Percentiles rank a stretch among this genome's conserved stretches.
These are phyloP conservation scores for Mesocentrotus franciscanus DNA, from an alignment of 53 echinoderm and acorn worm species.

Conservation along the genomic window DNA sequence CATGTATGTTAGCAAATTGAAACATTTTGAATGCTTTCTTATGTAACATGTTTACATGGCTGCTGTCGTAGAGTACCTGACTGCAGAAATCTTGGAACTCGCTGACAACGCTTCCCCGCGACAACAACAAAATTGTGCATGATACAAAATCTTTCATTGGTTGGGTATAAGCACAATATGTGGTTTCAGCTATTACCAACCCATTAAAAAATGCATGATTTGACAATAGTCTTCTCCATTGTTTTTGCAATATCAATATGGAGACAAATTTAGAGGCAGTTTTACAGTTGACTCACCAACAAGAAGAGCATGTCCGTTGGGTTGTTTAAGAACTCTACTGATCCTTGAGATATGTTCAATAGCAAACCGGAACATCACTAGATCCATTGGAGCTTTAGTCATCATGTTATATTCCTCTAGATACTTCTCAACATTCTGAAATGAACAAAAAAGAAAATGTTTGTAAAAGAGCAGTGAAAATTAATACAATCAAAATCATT, in stretches of 20 bases:
- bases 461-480: background rate
- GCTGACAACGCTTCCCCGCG: too few species aligned
- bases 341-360: slow-evolving; percentile 98
- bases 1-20: too few species aligned
- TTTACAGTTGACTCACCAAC: slow-evolving; percentile 82
- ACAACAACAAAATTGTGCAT: too few species aligned
- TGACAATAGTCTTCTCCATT: background rate
- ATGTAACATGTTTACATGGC: too few species aligned
- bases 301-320: slow-evolving; percentile 95
- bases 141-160: too few species aligned
- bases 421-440: slow-evolving; percentile 89
- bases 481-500: too few species aligned
- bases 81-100: too few species aligned
- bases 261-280: background rate
- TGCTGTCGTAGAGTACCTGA: too few species aligned
- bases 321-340: slow-evolving; percentile 95
- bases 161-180: too few species aligned
- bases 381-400: slow-evolving; percentile 97
- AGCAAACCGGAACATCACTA: slow-evolving; percentile 97
- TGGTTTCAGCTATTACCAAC: background rate
- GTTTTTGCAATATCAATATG: background rate
- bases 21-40: too few species aligned
- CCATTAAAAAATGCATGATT: background rate
- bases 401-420: slow-evolving; percentile 93
- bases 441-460: background rate